Percentiles rank a stretch among this genome's conserved stretches.
Conservation (phyloP, 2,888 invertebrate species). For the Habroteleia sp. region DNA sequence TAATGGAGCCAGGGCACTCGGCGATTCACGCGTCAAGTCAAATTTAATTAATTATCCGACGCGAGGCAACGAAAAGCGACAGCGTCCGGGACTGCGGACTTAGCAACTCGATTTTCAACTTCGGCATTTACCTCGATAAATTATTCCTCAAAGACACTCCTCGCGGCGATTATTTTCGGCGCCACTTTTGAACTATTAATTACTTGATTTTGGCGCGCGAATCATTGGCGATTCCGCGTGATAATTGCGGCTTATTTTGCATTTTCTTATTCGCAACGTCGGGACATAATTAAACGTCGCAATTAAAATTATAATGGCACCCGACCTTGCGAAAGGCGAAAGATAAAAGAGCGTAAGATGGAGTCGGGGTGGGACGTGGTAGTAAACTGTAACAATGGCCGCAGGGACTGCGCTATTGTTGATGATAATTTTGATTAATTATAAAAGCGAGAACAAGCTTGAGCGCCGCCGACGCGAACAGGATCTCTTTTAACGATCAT, state of each 20-base stretch:
- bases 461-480: constrained; percentile 59
- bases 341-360: constrained; percentile 48
- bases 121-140: constrained; percentile 59
- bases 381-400: constrained; percentile 76
- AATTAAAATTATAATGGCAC: constrained; percentile 71
- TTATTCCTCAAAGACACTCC: constrained; percentile 52
- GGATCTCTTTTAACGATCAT: constrained; percentile 50
- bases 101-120: constrained; percentile 64
- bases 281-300: constrained; percentile 73
- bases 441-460: constrained; percentile 72
- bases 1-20: constrained; percentile 75
- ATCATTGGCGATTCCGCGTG: no score
- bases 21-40: constrained; percentile 76
- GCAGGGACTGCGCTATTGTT: constrained; percentile 72
- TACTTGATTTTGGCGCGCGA: constrained; percentile 13
- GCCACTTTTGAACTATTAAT: constrained; percentile 38
- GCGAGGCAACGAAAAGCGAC: constrained; percentile 50
- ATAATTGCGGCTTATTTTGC: constrained; percentile 7
- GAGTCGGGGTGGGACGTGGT: constrained; percentile 62
- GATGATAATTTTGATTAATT: constrained; percentile 80
- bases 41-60: constrained; percentile 56
- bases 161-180: constrained; percentile 52
- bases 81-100: constrained; percentile 49
- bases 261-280: constrained; percentile 23
- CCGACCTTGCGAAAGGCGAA: constrained; percentile 65